These are phyloP conservation scores for Xerus inauris DNA, from an alignment of 2,113 vertebrate species.

Conservation along the genomic window DNA sequence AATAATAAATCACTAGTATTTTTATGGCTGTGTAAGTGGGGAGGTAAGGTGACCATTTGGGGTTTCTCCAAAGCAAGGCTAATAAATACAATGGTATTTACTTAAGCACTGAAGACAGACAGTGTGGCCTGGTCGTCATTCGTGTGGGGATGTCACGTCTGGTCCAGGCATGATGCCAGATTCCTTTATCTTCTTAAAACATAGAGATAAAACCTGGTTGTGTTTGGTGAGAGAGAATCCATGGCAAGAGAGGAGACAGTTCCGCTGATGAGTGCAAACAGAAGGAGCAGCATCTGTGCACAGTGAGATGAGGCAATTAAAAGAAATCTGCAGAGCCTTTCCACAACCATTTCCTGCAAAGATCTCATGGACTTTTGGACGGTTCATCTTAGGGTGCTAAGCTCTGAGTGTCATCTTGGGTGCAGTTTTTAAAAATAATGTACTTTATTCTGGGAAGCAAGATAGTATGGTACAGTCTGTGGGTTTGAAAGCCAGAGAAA, in stretches of 20 bases:
- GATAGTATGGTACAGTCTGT: neutral
- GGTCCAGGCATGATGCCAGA: neutral
- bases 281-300: neutral
- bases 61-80: neutral
- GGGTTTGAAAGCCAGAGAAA: neutral
- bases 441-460: neutral
- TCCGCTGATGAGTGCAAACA: neutral
- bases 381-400: neutral
- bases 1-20: conserved; percentile 45
- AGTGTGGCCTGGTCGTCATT: neutral
- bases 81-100: neutral
- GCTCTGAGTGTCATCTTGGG: neutral
- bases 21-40: conserved; percentile 50
- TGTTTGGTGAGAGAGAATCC: neutral
- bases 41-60: conserved; percentile 52
- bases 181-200: neutral
- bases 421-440: neutral
- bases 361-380: neutral
- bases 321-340: neutral
- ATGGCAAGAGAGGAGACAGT: neutral
- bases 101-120: neutral
- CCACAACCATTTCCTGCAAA: neutral
- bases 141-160: neutral
- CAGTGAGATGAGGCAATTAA: too few relatives aligned
- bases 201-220: neutral